phyloP scores from a whole-genome alignment of 2,113 vertebrate species.

The Tychaedon coryphoeus region DNA sequence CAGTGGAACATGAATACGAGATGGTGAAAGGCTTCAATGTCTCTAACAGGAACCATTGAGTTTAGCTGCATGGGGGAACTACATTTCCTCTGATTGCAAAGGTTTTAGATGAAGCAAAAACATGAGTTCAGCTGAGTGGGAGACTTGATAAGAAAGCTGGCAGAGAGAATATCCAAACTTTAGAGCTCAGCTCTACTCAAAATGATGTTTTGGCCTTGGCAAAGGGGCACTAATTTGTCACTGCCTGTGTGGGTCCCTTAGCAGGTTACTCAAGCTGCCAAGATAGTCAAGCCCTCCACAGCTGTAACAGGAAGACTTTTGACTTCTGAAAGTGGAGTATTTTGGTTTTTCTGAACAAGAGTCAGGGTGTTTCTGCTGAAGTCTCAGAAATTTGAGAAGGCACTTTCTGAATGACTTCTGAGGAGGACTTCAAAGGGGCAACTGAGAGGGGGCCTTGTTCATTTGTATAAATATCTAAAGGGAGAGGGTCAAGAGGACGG shows the following conservation, averaged over 20 bases:
- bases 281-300: not conserved
- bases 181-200: not conserved
- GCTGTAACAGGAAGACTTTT: not conserved
- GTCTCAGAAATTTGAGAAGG: not conserved
- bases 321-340: not conserved
- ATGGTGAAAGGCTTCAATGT: not conserved
- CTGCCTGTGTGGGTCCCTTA: not conserved
- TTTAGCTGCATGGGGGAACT: not conserved
- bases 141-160: conserved; percentile 9
- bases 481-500: not conserved
- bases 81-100: not conserved
- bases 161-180: not conserved
- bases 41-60: not conserved
- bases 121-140: not conserved
- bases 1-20: not conserved
- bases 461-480: not conserved
- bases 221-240: not conserved
- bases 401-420: not conserved
- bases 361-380: not conserved
- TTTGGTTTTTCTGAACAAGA: not conserved
- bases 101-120: not conserved
- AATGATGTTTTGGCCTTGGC: not conserved
- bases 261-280: not conserved
- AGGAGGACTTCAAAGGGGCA: not conserved
- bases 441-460: not conserved